These are phyloP conservation scores for Notothenia rossii DNA, from an alignment of 2,113 vertebrate genomes.

Conservation along the genomic window DNA sequence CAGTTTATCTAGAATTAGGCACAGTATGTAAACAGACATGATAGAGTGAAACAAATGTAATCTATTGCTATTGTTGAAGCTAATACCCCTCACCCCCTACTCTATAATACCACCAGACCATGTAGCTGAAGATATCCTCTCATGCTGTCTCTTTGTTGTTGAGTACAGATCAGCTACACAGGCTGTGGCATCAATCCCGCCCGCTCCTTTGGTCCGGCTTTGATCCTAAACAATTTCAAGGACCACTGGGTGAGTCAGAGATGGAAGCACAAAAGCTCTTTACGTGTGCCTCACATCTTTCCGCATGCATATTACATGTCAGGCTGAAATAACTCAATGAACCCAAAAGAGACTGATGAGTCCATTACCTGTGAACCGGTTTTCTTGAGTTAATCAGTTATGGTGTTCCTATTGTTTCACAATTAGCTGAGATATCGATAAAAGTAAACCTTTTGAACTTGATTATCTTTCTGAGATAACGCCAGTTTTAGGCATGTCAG, in stretches of 20 bases:
- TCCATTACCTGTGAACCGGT: not conserved
- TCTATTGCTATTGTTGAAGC: not conserved
- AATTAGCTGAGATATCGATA: constrained; percentile 7
- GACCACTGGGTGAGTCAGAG: constrained; percentile 92
- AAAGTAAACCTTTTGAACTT: constrained; percentile 19
- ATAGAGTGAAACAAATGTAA: not conserved
- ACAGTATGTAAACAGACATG: not conserved
- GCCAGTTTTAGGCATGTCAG: not conserved
- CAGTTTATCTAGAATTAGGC: constrained; percentile 12
- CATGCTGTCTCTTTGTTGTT: constrained; percentile 36
- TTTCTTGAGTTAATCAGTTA: constrained; percentile 77
- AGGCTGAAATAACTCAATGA: constrained; percentile 47
- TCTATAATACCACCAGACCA: constrained; percentile 1
- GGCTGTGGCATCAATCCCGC: constrained; percentile 99
- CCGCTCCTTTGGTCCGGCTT: constrained; percentile 92
- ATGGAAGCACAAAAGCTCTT: not conserved
- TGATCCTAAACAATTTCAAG: constrained; percentile 88
- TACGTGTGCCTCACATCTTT: constrained; percentile 36
- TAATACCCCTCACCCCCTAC: not conserved
- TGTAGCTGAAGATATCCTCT: constrained; percentile 27
- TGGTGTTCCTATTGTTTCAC: constrained; percentile 49
- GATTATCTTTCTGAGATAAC: not conserved
- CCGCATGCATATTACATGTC: constrained; percentile 28
- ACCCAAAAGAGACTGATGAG: constrained; percentile 6
- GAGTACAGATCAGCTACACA: constrained; percentile 93